phyloP scores from a whole-genome alignment of 2,888 invertebrate genomes.

The Tanypteryx hageni region DNA sequence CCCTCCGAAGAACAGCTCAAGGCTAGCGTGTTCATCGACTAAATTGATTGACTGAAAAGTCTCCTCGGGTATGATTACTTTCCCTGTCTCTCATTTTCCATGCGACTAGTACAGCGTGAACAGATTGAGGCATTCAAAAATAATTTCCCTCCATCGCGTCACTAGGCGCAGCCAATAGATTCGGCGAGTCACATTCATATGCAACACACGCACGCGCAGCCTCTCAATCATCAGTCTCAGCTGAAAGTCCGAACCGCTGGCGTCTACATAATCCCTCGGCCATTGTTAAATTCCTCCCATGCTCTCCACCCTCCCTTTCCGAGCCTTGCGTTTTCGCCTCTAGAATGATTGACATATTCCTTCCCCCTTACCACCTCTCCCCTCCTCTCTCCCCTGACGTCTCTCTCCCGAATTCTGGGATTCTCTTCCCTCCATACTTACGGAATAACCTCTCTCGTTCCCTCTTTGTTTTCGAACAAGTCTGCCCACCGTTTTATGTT shows the following conservation, averaged over 20 bases:
- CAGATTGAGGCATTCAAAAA: background rate
- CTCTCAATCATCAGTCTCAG: conserved; percentile 45
- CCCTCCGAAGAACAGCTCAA: background rate
- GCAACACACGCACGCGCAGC: background rate
- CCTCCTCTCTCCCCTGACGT: background rate
- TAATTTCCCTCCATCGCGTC: background rate
- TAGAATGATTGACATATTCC: background rate
- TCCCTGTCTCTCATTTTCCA: conserved; percentile 35
- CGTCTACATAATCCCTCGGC: conserved; percentile 21
- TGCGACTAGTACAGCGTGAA: conserved; percentile 29
- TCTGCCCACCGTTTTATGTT: background rate
- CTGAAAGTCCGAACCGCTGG: background rate
- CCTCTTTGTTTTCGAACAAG: background rate
- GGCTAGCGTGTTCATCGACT: background rate
- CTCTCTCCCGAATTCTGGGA: background rate
- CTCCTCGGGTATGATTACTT: conserved; percentile 33
- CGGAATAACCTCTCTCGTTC: background rate
- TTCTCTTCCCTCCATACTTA: background rate
- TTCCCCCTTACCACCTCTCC: background rate
- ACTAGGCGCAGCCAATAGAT: background rate
- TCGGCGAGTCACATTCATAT: conserved; percentile 29
- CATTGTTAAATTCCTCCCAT: conserved; percentile 15
- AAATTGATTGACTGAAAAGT: conserved; percentile 50
- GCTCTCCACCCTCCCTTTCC: background rate
- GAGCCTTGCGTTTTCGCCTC: background rate